phyloP scores from a whole-genome alignment of 1,140 invertebrate genomes.

The Agrilus planipennis region DNA sequence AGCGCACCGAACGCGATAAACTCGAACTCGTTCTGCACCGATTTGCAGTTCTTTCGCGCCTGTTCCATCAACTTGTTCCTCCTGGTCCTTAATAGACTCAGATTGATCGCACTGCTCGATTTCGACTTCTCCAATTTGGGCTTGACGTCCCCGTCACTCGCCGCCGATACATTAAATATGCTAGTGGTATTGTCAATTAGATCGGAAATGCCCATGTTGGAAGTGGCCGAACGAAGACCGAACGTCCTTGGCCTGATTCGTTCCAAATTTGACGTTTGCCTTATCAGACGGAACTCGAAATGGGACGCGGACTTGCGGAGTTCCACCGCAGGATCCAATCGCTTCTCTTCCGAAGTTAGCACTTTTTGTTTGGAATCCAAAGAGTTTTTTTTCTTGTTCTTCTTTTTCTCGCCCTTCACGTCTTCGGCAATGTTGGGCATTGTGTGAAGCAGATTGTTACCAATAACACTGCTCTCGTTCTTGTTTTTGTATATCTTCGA shows the following conservation, averaged over 20 bases:
- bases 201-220: slow-evolving; percentile 11
- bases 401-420: slow-evolving; percentile 18
- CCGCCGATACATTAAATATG: not conserved
- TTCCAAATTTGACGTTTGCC: slow-evolving; percentile 32
- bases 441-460: slow-evolving; percentile 1
- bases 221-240: slow-evolving; percentile 18
- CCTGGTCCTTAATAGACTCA: slow-evolving; percentile 24
- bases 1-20: slow-evolving; percentile 19
- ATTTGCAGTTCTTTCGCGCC: slow-evolving; percentile 10
- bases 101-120: slow-evolving; percentile 32
- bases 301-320: slow-evolving; percentile 18
- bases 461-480: slow-evolving; percentile 15
- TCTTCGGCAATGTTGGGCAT: slow-evolving; percentile 22
- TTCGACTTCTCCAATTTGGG: slow-evolving; percentile 30
- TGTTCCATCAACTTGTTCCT: slow-evolving; percentile 24
- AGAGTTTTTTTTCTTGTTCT: slow-evolving; percentile 20
- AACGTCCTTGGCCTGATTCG: slow-evolving; percentile 17
- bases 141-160: slow-evolving; percentile 10
- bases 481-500: slow-evolving; percentile 32
- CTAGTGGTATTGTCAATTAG: slow-evolving; percentile 4
- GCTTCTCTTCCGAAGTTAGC: slow-evolving; percentile 15
- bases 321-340: slow-evolving; percentile 6
- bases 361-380: too few relatives aligned
- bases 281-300: slow-evolving; percentile 26
- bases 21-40: slow-evolving; percentile 28